Conservation (phyloP, 2,888 invertebrate genomes). For the Philaethria dido region DNA sequence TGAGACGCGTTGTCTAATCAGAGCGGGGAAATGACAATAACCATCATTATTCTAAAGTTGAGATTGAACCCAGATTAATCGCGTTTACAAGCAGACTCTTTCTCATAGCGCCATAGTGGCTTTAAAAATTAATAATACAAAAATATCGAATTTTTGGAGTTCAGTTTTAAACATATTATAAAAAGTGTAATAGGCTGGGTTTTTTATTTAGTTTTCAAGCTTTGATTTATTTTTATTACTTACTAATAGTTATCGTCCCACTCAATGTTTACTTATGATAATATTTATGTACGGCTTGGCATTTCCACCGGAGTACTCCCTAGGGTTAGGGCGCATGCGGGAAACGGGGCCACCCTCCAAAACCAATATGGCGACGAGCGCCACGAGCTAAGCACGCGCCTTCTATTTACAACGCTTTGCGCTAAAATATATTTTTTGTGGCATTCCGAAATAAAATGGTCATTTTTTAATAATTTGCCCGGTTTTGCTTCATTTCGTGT, state of each 20-base stretch:
- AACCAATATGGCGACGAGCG: conserved; percentile 80
- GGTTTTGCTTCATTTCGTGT: conserved; percentile 42
- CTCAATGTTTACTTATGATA: conserved; percentile 31
- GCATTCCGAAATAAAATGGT: conserved; percentile 9
- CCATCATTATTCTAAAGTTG: too few relatives aligned
- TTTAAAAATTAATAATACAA: too few relatives aligned
- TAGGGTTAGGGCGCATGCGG: conserved; percentile 72
- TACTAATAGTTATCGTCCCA: neutral
- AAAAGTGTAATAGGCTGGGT: neutral
- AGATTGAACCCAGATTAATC: too few relatives aligned
- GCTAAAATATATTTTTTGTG: conserved; percentile 38
- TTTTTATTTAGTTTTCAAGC: neutral
- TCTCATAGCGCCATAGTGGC: too few relatives aligned
- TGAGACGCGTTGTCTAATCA: too few relatives aligned
- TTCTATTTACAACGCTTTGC: conserved; percentile 59
- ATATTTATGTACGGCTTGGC: conserved; percentile 45
- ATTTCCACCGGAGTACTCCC: conserved; percentile 60
- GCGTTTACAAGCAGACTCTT: too few relatives aligned
- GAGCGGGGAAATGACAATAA: too few relatives aligned
- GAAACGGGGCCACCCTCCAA: conserved; percentile 62
- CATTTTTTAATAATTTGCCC: conserved; percentile 33
- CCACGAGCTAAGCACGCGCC: conserved; percentile 76
- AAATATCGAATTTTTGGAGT: neutral
- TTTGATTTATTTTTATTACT: neutral
- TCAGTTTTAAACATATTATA: neutral